Evolutionary conservation across 2,888 invertebrate genomes (phyloP), one percentile per base, ranked within the genome.

Genomic region (Adela reaumurella): DNA sequence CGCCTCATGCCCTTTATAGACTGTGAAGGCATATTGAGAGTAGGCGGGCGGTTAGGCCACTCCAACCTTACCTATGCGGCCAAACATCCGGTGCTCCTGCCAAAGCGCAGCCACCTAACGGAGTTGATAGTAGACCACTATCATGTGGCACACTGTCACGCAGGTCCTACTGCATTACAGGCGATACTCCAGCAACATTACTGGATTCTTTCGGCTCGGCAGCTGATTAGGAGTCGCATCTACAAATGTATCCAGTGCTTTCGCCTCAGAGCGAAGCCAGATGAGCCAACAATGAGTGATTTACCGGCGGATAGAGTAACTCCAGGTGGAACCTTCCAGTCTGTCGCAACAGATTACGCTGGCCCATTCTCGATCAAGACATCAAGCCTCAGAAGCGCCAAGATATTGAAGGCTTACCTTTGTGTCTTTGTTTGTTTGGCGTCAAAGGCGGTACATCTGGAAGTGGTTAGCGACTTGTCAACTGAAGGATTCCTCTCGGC

Each of bases 401-500:
- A 35, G 5, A 41, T 18, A 10, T 46, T 29, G 17, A 41, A 35
- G 18, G 35, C 45, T 2, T 42, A 47, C 20, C 47, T 47, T 19
- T 47, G 47, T 14, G 35, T 47, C 19, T 47, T 47, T 42, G 42
- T 47, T 3, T 47, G 47, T 17, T 42, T 42, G 11, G 19, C 42
- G 11, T 47, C 47, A 10, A 47, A 47, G 35, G 19, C 42, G n/a
- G 20, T 41, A 42, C 47, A 42, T 19, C 19, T 29, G 19, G 2
- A 44, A 41, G 6, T 48, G 48, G 44, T 19, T 18, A 17, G 43
- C 29, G 3, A 44, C n/a, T 42, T 55, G 2, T 42, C 52, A 17
- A 46, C 49, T 1, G 52, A 55, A 24, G 53, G 49, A 2, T 54
- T 55, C 35, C 28, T 55, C 17, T 52, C 52, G 6, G 48, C 50